Conservation (phyloP, 1,140 invertebrate species). For the Heliothis virescens region DNA sequence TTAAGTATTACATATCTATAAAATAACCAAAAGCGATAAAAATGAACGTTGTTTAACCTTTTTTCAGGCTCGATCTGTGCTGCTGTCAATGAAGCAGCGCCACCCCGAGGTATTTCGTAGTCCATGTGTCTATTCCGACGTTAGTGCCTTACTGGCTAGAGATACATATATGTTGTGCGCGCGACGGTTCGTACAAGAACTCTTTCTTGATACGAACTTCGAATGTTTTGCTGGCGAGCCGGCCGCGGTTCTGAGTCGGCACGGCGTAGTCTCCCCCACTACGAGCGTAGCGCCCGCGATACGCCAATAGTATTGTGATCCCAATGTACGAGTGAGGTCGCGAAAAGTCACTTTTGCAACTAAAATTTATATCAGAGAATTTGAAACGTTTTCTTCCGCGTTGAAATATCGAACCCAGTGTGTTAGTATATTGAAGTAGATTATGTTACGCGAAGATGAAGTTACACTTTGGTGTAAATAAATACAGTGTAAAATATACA, state of each 20-base stretch:
- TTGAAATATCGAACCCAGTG: not conserved
- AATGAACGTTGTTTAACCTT: not conserved
- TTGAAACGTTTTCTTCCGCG: not conserved
- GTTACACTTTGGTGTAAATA: too few relatives aligned
- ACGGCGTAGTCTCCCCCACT: constrained; percentile 46
- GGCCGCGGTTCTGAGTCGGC: constrained; percentile 62
- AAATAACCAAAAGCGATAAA: too few relatives aligned
- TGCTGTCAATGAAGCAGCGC: constrained; percentile 94
- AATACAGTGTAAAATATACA: too few relatives aligned
- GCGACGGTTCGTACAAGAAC: constrained; percentile 96
- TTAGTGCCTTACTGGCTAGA: constrained; percentile 92
- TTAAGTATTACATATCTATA: too few relatives aligned
- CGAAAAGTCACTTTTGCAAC: not conserved
- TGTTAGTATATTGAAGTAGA: not conserved
- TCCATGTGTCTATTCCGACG: constrained; percentile 97
- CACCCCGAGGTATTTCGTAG: constrained; percentile 94
- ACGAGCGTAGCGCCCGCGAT: constrained; percentile 15
- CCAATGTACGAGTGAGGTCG: not conserved
- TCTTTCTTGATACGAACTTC: constrained; percentile 96
- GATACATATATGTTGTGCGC: constrained; percentile 94
- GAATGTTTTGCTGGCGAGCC: constrained; percentile 87
- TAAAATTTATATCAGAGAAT: not conserved
- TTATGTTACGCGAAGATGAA: too few relatives aligned
- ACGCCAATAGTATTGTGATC: constrained; percentile 45
- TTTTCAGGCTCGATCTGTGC: constrained; percentile 87